Evolutionary conservation across 2,888 invertebrate species (phyloP).

Genomic region (Mythimna vitellina): DNA sequence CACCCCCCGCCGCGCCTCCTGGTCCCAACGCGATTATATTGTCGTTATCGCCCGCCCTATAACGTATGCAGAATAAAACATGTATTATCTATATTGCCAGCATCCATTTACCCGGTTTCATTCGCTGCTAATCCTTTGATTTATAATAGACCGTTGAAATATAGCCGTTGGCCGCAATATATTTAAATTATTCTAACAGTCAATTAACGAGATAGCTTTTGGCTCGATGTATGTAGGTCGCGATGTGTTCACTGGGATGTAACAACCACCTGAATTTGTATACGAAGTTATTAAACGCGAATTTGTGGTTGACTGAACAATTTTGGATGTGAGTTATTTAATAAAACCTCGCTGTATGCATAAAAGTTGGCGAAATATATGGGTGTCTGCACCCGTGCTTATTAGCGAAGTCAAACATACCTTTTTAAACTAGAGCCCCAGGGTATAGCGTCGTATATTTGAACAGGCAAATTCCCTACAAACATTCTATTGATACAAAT

Average conservation of each 20-base stretch:
- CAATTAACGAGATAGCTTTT: slow-evolving; percentile 89
- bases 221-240: slow-evolving; percentile 77
- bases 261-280: slow-evolving; percentile 68
- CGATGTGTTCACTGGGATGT: slow-evolving; percentile 70
- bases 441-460: slow-evolving; percentile 82
- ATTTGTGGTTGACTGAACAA: slow-evolving; percentile 67
- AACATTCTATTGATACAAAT: slow-evolving; percentile 89
- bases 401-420: slow-evolving; percentile 89
- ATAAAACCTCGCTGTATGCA: slow-evolving; percentile 67
- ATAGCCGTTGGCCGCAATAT: slow-evolving; percentile 86
- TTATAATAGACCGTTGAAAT: slow-evolving; percentile 87
- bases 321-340: slow-evolving; percentile 68
- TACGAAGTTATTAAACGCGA: slow-evolving; percentile 66
- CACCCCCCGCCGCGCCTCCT: slow-evolving; percentile 76
- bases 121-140: slow-evolving; percentile 88
- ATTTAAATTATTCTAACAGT: slow-evolving; percentile 89
- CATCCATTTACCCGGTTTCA: slow-evolving; percentile 85
- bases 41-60: slow-evolving; percentile 88
- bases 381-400: slow-evolving; percentile 79
- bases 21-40: slow-evolving; percentile 83
- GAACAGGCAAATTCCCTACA: slow-evolving; percentile 80
- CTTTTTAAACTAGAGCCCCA: slow-evolving; percentile 83
- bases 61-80: slow-evolving; percentile 89
- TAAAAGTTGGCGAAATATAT: slow-evolving; percentile 72
- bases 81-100: slow-evolving; percentile 87